Percentiles rank a stretch among this genome's conserved stretches.
phyloP scores from a whole-genome alignment of 2,113 vertebrate species.

The Ariopsis seemanni region DNA sequence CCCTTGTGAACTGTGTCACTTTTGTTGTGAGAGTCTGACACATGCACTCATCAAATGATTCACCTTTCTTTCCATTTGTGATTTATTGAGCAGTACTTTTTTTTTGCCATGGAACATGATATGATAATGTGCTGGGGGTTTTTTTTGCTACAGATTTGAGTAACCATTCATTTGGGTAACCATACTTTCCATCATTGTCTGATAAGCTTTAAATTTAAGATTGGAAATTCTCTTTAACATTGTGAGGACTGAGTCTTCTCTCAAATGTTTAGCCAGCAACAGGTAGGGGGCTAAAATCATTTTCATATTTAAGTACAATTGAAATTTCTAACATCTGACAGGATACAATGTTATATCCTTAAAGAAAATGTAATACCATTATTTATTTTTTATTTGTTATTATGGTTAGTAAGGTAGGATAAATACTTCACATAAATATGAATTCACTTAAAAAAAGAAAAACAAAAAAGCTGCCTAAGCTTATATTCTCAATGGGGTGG shows the following conservation, averaged over 20 bases:
- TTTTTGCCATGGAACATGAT: conserved; percentile 32
- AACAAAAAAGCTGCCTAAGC: background rate
- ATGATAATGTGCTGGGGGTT: background rate
- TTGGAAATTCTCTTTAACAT: background rate
- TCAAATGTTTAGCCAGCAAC: background rate
- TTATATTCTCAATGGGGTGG: background rate
- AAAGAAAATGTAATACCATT: background rate
- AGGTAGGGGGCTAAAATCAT: background rate
- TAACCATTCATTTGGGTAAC: background rate
- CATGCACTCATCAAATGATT: conserved; percentile 33
- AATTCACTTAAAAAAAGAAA: background rate
- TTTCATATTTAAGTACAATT: background rate
- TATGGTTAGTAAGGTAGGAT: background rate
- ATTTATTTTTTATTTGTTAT: background rate
- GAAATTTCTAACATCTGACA: background rate
- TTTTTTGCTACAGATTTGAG: background rate
- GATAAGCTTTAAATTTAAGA: background rate
- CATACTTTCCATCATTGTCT: conserved; percentile 18
- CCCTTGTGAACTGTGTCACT: conserved; percentile 6
- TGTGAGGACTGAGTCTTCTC: background rate
- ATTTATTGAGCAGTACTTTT: background rate
- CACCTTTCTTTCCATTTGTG: conserved; percentile 38
- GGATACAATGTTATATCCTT: background rate
- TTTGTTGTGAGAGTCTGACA: conserved; percentile 31
- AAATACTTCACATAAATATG: background rate